These are phyloP conservation scores for Stenoptilia bipunctidactyla DNA, from an alignment of 2,888 invertebrate species.

Conservation along the genomic window DNA sequence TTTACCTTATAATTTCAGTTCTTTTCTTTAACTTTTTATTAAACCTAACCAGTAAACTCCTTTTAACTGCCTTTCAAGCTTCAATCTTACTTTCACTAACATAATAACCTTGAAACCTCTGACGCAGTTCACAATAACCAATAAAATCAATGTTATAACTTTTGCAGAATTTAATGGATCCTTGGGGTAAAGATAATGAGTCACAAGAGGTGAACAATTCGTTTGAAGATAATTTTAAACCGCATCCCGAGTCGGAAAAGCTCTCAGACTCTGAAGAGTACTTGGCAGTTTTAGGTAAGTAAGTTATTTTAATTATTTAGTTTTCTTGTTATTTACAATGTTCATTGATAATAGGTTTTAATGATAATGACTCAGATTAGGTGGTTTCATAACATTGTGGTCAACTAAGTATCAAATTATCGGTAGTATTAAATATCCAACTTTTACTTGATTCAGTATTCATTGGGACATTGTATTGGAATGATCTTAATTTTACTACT, in stretches of 20 bases:
- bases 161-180: slow-evolving; percentile 60
- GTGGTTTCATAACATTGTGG: slow-evolving; percentile 1
- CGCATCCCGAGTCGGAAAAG: slow-evolving; percentile 37
- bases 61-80: no score
- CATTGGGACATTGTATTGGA: no score
- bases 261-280: slow-evolving; percentile 76
- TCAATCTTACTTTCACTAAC: not conserved
- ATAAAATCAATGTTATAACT: not conserved
- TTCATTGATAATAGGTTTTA: no score
- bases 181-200: slow-evolving; percentile 39
- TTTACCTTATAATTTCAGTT: no score
- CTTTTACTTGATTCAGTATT: no score
- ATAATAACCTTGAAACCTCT: not conserved
- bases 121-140: not conserved
- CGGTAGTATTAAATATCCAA: no score
- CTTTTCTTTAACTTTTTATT: no score
- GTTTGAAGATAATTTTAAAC: slow-evolving; percentile 73
- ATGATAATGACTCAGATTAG: not conserved
- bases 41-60: no score
- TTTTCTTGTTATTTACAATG: slow-evolving; percentile 13
- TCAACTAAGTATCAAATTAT: no score
- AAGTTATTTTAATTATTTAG: slow-evolving; percentile 4
- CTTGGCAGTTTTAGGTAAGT: slow-evolving; percentile 75
- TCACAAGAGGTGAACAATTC: slow-evolving; percentile 11
- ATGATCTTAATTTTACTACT: not conserved